Base-by-base conservation (phyloP, 2,888 invertebrate species). In the Spialia ferax region DNA sequence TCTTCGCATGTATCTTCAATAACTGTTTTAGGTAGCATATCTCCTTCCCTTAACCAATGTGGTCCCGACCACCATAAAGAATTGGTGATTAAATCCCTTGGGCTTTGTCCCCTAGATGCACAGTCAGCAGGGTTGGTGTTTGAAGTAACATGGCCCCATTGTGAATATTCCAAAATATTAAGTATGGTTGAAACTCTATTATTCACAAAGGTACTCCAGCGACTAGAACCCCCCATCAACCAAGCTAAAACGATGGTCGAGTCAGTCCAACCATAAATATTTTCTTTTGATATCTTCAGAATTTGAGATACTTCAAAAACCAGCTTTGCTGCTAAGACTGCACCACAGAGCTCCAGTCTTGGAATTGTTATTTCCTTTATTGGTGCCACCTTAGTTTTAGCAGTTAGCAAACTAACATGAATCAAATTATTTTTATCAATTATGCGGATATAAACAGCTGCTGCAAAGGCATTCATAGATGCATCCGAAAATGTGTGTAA, bases 101-200 rank as follows among this genome's bases (percentile, higher is more conserved):
- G 38, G 6, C n/a, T 38, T 38, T 38, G 38, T n/a, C 38, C n/a
- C n/a, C 38, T 38, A 38, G 38, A 38, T 38, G 38, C 38, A 38
- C 38, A 38, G 4, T 38, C 38, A n/a, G 38, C 38, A 4, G 38
- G 38, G n/a, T 38, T 38, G n/a, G 73, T 55, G 0, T 52, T 50
- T 0, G 75, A 71, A 6, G 63, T 8, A 2, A 78, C 72, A 52
- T 77, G 63, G 59, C 61, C 13, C 63, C 69, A 69, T 29, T 68
- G 64, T 0, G 42, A 15, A 32, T 11, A 26, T 7, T 74, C 68
- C 13, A 75, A 5, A 4, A 63, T 57, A 1, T 66, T 67, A 8
- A 62, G 35, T 52, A 62, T 52, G 6, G 32, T 52, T 8, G 61
- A 50, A 18, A 62, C 61, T 22, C 61, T 11, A 52, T 62, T 62